Evolutionary conservation across 2,888 invertebrate species (phyloP).

Genomic region (Hypolimnas misippus): DNA sequence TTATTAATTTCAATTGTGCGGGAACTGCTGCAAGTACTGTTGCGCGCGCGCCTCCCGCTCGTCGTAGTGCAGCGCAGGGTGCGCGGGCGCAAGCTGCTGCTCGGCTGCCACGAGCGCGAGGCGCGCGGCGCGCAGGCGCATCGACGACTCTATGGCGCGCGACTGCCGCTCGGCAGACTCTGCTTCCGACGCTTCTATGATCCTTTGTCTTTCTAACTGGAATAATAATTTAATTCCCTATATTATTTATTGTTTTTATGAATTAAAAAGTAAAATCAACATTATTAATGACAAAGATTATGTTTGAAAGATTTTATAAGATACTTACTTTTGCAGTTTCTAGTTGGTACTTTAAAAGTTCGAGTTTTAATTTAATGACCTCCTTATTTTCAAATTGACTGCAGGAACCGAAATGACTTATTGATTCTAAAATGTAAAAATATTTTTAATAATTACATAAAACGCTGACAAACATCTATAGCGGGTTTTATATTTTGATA

Average conservation of each 20-base stretch:
- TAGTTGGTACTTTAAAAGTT: conserved; percentile 68
- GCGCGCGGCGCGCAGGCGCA: conserved; percentile 66
- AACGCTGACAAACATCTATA: background rate
- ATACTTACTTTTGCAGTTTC: conserved; percentile 72
- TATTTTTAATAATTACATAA: background rate
- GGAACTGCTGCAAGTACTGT: conserved; percentile 52
- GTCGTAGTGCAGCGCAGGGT: conserved; percentile 60
- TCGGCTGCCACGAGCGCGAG: conserved; percentile 62
- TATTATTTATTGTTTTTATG: too few species aligned
- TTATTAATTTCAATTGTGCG: conserved; percentile 11
- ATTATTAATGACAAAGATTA: too few species aligned
- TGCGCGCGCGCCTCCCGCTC: conserved; percentile 58
- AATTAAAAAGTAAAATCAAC: too few species aligned
- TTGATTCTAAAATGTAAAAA: conserved; percentile 48
- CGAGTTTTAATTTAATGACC: conserved; percentile 61
- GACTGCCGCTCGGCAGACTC: conserved; percentile 56
- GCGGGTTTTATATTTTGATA: too few species aligned
- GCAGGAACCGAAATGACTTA: conserved; percentile 42
- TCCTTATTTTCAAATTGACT: conserved; percentile 57
- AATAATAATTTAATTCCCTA: too few species aligned
- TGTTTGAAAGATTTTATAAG: too few species aligned
- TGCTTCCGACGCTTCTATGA: conserved; percentile 60
- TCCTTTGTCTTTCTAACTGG: conserved; percentile 67
- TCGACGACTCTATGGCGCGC: conserved; percentile 54
- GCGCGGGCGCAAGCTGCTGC: conserved; percentile 54